Evolutionary conservation across 1,140 invertebrate species (phyloP).

Genomic region (Ceratina australensis): DNA sequence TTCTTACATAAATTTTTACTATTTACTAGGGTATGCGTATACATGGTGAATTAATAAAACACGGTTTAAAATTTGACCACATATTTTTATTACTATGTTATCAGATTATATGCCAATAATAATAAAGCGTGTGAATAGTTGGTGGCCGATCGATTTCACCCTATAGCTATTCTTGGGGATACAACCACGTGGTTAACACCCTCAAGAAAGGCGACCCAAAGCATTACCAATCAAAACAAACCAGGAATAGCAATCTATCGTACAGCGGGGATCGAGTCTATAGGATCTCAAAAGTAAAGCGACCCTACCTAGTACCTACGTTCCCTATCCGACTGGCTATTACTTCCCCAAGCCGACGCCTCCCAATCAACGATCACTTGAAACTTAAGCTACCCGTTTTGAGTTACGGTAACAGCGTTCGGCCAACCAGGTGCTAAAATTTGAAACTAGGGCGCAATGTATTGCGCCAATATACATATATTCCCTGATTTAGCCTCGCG

Average conservation of each 20-base stretch:
- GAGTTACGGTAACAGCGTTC: not conserved
- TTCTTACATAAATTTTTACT: too few species aligned
- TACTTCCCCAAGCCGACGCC: not conserved
- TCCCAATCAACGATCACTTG: slow-evolving; percentile 12
- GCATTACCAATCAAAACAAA: slow-evolving; percentile 17
- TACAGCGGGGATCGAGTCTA: not conserved
- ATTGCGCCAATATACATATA: not conserved
- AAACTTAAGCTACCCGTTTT: not conserved
- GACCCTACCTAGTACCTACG: not conserved
- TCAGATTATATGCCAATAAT: too few species aligned
- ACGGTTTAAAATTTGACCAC: too few species aligned
- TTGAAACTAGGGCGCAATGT: not conserved
- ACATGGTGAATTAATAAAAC: too few species aligned
- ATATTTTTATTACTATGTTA: too few species aligned
- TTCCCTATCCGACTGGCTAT: not conserved
- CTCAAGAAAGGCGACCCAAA: not conserved
- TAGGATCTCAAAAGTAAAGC: not conserved
- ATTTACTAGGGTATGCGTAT: too few species aligned
- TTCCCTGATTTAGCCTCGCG: not conserved
- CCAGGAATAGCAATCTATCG: not conserved
- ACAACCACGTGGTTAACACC: not conserved
- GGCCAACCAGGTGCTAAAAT: not conserved
- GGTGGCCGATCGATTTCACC: not conserved
- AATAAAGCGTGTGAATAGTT: too few species aligned
- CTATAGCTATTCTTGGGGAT: not conserved